Percentiles rank a stretch among this genome's conserved stretches.
phyloP scores from a whole-genome alignment of 2,797 vertebrate genomes.

The Valencia hispanica region DNA sequence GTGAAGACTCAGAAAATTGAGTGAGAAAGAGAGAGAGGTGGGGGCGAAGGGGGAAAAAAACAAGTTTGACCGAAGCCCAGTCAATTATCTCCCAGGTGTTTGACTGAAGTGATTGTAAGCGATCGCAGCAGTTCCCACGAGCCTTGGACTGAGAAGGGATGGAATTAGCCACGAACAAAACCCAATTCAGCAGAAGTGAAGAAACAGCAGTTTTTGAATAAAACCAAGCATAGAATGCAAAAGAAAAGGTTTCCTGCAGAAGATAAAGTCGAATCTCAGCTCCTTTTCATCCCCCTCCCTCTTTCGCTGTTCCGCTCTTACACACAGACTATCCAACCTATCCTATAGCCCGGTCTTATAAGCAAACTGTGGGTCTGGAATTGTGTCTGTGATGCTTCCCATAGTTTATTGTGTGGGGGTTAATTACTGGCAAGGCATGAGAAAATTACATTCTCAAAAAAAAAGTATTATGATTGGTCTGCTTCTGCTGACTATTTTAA shows the following conservation, averaged over 20 bases:
- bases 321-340: slow-evolving; percentile 76
- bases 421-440: slow-evolving; percentile 87
- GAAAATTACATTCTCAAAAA: slow-evolving; percentile 88
- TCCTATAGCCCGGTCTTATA: slow-evolving; percentile 78
- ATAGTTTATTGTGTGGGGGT: slow-evolving; percentile 85
- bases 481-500: slow-evolving; percentile 79
- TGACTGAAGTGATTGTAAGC: slow-evolving; percentile 84
- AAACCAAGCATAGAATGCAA: slow-evolving; percentile 77
- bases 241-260: slow-evolving; percentile 73
- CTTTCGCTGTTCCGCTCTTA: slow-evolving; percentile 63
- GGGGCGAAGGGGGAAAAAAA: slow-evolving; percentile 53
- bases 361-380: slow-evolving; percentile 78
- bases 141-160: slow-evolving; percentile 76
- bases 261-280: slow-evolving; percentile 82
- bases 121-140: slow-evolving; percentile 81
- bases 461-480: slow-evolving; percentile 84
- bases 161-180: slow-evolving; percentile 84
- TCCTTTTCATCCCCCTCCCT: slow-evolving; percentile 49
- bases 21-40: slow-evolving; percentile 31
- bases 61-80: slow-evolving; percentile 82
- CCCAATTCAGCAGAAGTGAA: slow-evolving; percentile 85
- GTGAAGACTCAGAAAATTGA: slow-evolving; percentile 76
- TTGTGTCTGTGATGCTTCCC: slow-evolving; percentile 81
- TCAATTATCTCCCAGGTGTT: slow-evolving; percentile 87
- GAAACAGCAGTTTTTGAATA: slow-evolving; percentile 85